phyloP scores from a whole-genome alignment of 2,888 invertebrate genomes.

The Coronaproctus castanopsis region DNA sequence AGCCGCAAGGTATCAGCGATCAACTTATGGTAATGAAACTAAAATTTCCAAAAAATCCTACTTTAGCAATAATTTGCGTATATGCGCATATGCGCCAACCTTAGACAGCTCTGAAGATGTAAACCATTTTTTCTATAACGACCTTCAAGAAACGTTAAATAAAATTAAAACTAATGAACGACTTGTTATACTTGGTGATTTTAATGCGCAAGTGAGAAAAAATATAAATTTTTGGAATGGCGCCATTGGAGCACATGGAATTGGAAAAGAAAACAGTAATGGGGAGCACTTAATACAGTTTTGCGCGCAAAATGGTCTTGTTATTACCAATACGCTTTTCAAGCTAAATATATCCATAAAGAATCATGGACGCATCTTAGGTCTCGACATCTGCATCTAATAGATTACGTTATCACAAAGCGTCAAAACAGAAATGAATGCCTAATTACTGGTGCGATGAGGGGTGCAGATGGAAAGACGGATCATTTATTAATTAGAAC shows the following conservation, averaged over 20 bases:
- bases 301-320: background rate
- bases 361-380: background rate
- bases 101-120: no score
- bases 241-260: background rate
- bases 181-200: no score
- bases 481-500: background rate
- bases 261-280: background rate
- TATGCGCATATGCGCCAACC: no score
- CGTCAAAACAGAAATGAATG: background rate
- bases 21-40: no score
- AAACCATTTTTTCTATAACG: no score
- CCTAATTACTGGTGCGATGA: background rate
- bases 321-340: background rate
- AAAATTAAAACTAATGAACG: no score
- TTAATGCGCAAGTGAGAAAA: no score
- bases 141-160: no score
- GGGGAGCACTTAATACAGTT: background rate
- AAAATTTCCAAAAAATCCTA: no score
- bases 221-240: no score
- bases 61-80: no score
- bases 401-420: background rate
- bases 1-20: no score
- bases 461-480: background rate
- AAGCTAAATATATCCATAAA: background rate
- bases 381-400: background rate